These are phyloP conservation scores for Tenodera sinensis DNA, from an alignment of 2,888 invertebrate genomes.

Conservation along the genomic window DNA sequence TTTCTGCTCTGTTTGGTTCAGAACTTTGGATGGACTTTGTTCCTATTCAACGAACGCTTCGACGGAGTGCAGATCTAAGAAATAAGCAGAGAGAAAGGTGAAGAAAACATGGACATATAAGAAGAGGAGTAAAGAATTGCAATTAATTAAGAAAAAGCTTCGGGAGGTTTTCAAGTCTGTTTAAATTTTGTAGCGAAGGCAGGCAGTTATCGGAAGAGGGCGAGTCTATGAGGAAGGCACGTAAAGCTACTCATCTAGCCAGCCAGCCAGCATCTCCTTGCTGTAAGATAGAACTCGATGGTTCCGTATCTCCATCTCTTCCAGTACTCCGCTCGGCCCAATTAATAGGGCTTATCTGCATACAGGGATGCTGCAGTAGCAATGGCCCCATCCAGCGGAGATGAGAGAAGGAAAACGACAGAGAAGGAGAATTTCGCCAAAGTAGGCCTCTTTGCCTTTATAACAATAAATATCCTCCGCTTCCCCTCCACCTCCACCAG, in stretches of 20 bases:
- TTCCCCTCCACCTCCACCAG: conserved; percentile 14
- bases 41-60: too few species aligned
- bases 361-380: conserved; percentile 30
- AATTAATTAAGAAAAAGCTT: not conserved
- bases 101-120: not conserved
- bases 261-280: not conserved
- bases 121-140: not conserved
- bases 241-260: not conserved
- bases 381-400: conserved; percentile 22
- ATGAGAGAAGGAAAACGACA: conserved; percentile 10
- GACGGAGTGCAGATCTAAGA: not conserved
- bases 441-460: conserved; percentile 32
- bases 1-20: too few species aligned
- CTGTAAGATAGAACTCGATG: conserved; percentile 14
- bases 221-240: not conserved
- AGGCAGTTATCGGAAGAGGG: not conserved
- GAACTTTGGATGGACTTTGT: too few species aligned
- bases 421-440: conserved; percentile 25
- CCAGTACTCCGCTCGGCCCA: conserved; percentile 29
- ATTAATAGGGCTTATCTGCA: conserved; percentile 36
- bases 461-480: conserved; percentile 33
- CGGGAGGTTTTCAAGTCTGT: not conserved
- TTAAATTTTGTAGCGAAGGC: not conserved
- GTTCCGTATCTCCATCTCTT: conserved; percentile 28
- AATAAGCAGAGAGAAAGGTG: not conserved